These are phyloP conservation scores for Coendou prehensilis DNA, from an alignment of 2,797 vertebrate species.

Conservation along the genomic window DNA sequence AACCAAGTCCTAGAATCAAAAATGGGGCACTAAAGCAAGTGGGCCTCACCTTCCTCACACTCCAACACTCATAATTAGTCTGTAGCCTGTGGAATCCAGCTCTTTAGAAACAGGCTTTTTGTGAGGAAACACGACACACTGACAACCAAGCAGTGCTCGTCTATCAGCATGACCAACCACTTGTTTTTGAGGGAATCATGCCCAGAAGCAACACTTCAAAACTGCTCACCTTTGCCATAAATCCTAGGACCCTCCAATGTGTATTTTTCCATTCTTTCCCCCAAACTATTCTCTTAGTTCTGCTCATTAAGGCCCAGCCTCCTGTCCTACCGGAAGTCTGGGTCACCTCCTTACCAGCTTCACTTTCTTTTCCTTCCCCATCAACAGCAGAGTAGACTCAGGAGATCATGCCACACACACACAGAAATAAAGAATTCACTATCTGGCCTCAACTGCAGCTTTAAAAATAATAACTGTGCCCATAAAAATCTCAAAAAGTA, in stretches of 20 bases:
- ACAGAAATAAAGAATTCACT: neutral
- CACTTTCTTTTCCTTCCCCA: constrained; percentile 90
- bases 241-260: neutral
- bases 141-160: neutral
- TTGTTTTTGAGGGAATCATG: neutral
- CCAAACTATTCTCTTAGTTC: neutral
- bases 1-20: neutral
- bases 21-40: neutral
- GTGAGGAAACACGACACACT: neutral
- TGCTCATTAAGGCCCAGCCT: neutral
- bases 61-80: neutral
- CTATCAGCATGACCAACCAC: neutral
- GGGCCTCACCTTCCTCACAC: neutral
- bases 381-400: constrained; percentile 94
- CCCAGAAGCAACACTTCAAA: neutral
- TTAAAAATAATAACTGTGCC: neutral
- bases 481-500: neutral
- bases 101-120: neutral
- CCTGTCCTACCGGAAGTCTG: neutral
- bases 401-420: constrained; percentile 89
- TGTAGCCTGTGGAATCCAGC: neutral
- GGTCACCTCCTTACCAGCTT: constrained; percentile 86
- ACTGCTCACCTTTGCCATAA: neutral
- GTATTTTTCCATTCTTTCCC: neutral
- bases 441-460: neutral